A percentile compares a stretch with the other conserved stretches of the same genome.
Evolutionary conservation across 2,888 invertebrate species (phyloP).

Genomic region (Eudasyphora cyanicolor): DNA sequence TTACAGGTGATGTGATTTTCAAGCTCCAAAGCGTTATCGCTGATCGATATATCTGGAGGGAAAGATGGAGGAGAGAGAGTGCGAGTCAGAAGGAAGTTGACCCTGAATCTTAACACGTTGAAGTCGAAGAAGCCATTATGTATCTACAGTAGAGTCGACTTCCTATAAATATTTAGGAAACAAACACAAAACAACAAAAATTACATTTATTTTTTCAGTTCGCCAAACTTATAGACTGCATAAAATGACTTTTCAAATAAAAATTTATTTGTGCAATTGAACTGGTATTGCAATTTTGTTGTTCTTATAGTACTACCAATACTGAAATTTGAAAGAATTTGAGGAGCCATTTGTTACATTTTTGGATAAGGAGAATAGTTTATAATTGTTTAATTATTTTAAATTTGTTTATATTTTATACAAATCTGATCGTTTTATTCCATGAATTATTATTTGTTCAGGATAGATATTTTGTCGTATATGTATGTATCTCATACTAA

Average conservation of each 20-base stretch:
- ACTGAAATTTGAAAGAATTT: too few species aligned
- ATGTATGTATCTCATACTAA: too few species aligned
- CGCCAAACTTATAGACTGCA: slow-evolving; percentile 39
- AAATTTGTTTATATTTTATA: too few species aligned
- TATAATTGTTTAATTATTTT: too few species aligned
- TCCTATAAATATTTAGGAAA: slow-evolving; percentile 32
- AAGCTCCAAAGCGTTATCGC: background rate
- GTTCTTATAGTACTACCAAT: too few species aligned
- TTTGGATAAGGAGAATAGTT: too few species aligned
- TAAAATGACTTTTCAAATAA: slow-evolving; percentile 39
- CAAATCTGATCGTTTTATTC: too few species aligned
- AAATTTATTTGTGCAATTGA: slow-evolving; percentile 36
- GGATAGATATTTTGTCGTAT: too few species aligned
- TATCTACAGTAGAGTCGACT: slow-evolving; percentile 29
- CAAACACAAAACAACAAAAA: slow-evolving; percentile 23
- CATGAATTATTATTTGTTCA: too few species aligned
- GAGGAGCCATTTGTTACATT: too few species aligned
- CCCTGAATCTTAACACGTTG: background rate
- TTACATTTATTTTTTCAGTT: slow-evolving; percentile 34
- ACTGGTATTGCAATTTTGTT: background rate
- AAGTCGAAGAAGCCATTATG: slow-evolving; percentile 21
- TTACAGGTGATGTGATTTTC: slow-evolving; percentile 25
- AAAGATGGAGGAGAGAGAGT: background rate
- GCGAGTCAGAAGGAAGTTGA: slow-evolving; percentile 29
- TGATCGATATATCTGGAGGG: background rate